These are phyloP conservation scores for Rutilus rutilus DNA, from an alignment of 2,113 vertebrate species.

Conservation along the genomic window DNA sequence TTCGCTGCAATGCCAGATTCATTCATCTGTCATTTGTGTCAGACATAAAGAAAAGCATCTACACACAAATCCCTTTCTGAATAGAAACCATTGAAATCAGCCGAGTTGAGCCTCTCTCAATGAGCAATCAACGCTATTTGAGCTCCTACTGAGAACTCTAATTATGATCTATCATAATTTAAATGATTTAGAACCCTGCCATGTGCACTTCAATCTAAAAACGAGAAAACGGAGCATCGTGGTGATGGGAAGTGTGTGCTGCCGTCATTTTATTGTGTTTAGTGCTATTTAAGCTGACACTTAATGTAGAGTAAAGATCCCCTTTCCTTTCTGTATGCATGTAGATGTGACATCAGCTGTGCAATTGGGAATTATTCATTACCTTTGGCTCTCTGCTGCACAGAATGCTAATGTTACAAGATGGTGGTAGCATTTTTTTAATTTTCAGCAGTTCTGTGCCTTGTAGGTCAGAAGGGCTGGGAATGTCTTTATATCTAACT, in stretches of 20 bases:
- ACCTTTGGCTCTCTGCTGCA: not conserved
- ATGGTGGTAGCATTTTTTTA: slow-evolving; percentile 38
- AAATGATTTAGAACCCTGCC: slow-evolving; percentile 9
- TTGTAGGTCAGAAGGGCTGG: slow-evolving; percentile 31
- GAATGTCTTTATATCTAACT: slow-evolving; percentile 38
- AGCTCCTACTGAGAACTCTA: slow-evolving; percentile 66
- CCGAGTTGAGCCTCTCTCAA: slow-evolving; percentile 58
- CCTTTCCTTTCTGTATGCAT: not conserved
- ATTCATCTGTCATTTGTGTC: not conserved
- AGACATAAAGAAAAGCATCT: slow-evolving; percentile 11
- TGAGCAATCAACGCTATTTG: slow-evolving; percentile 68
- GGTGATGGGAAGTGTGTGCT: not conserved
- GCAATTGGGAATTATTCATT: slow-evolving; percentile 28
- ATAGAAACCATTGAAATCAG: slow-evolving; percentile 17
- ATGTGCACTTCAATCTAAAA: slow-evolving; percentile 15
- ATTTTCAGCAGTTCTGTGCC: slow-evolving; percentile 36
- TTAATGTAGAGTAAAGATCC: not conserved
- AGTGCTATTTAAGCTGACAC: not conserved
- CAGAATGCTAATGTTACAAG: slow-evolving; percentile 30
- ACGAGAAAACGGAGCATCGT: not conserved
- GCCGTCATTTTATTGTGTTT: not conserved
- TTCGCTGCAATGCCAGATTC: not conserved
- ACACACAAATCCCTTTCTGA: slow-evolving; percentile 30
- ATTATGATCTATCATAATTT: slow-evolving; percentile 31
- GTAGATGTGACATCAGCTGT: not conserved